phyloP scores from a whole-genome alignment of 2,113 vertebrate genomes.

The Neofelis nebulosa region DNA sequence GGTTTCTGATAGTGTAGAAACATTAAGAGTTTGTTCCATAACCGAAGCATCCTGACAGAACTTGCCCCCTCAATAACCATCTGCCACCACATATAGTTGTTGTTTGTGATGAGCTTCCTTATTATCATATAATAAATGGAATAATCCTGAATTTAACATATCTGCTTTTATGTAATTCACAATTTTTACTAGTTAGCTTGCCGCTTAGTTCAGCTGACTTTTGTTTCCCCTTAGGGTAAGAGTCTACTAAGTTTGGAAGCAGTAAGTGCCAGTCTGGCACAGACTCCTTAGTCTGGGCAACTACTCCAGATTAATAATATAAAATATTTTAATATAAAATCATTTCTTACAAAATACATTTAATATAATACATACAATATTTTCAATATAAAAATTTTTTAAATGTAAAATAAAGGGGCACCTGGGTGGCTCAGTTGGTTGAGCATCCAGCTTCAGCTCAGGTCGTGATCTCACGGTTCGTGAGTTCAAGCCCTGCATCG shows the following conservation, averaged over 20 bases:
- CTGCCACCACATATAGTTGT: not conserved
- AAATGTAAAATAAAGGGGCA: too few species aligned
- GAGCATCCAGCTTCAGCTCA: too few species aligned
- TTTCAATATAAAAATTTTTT: not conserved
- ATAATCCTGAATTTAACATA: not conserved
- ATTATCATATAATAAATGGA: not conserved
- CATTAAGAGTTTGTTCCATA: not conserved
- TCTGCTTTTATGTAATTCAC: not conserved
- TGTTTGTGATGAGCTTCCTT: not conserved
- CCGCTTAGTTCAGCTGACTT: not conserved
- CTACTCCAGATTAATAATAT: not conserved
- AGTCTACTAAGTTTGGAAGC: not conserved
- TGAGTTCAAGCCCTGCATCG: too few species aligned
- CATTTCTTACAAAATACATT: not conserved
- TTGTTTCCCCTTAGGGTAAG: not conserved
- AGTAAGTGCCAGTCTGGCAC: not conserved
- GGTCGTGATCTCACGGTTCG: too few species aligned
- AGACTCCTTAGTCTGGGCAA: not conserved
- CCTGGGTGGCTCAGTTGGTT: too few species aligned
- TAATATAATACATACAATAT: not conserved
- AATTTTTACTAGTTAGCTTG: not conserved
- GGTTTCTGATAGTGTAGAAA: not conserved
- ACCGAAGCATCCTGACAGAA: not conserved
- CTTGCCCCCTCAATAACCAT: not conserved
- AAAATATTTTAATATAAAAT: not conserved